These are phyloP conservation scores for Pomacea canaliculata DNA, from an alignment of 2,888 invertebrate species.

Conservation along the genomic window DNA sequence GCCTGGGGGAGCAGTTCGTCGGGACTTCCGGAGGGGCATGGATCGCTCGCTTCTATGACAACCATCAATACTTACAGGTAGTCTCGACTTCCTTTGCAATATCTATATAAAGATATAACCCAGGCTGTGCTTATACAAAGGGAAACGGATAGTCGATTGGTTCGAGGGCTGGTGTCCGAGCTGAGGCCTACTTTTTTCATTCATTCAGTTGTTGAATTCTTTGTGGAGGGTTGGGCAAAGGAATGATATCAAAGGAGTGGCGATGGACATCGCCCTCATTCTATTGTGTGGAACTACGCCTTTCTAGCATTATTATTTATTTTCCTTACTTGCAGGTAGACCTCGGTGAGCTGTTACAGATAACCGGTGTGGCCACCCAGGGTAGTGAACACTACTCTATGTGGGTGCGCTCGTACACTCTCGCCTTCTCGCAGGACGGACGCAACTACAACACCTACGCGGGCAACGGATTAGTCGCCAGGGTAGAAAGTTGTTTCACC, in stretches of 20 bases:
- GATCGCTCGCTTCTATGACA: slow-evolving; percentile 45
- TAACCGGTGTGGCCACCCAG: slow-evolving; percentile 50
- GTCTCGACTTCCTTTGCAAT: too few species aligned
- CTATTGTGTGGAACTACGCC: too few species aligned
- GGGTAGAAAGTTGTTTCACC: background rate
- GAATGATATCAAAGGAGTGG: too few species aligned
- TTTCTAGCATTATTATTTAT: too few species aligned
- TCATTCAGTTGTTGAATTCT: too few species aligned
- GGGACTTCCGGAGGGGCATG: slow-evolving; percentile 50
- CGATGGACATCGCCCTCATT: too few species aligned
- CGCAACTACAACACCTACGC: slow-evolving; percentile 29
- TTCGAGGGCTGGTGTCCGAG: too few species aligned
- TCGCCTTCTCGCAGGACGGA: slow-evolving; percentile 50
- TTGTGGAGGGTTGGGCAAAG: too few species aligned
- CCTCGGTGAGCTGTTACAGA: slow-evolving; percentile 40
- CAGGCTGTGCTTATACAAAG: too few species aligned
- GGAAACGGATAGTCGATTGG: too few species aligned
- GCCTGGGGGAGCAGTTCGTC: slow-evolving; percentile 44
- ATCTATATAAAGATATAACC: too few species aligned
- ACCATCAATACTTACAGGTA: slow-evolving; percentile 49
- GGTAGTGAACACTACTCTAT: slow-evolving; percentile 41
- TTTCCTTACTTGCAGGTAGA: slow-evolving; percentile 39
- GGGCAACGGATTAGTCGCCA: slow-evolving; percentile 13
- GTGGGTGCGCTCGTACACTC: slow-evolving; percentile 48
- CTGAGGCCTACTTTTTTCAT: too few species aligned